Base-by-base conservation (phyloP, 2,797 vertebrate species). In the Danionella dracula region DNA sequence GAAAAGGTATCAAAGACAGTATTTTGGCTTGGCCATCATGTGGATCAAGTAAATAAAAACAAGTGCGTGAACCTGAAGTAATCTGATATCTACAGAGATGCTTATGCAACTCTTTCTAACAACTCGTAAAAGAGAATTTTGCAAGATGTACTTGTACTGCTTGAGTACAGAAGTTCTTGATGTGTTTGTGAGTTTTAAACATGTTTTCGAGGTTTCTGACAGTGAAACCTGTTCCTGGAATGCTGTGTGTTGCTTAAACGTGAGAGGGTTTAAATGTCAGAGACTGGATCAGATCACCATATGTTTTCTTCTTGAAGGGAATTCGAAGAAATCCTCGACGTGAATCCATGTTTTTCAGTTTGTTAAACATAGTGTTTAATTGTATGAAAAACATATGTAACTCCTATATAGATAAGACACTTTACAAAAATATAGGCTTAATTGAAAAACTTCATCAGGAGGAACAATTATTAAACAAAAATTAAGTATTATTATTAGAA, bases 31-130 rank as follows among this genome's bases (percentile, higher is more conserved):
- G 41, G 29, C 27, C 42, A 29, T n/a, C 16, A 13, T 19, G 32
- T 23, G 9, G 32, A 16, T 16, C 64, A 51, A 71, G 54, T 71
- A 71, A 68, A 73, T 44, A 73, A 65, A 74, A 73, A 71, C 64
- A 71, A 68, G 45, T 53, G 16, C 61, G 32, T 48, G 50, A 66
- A 31, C 23, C 44, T 31, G 38, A 27, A 65, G 48, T 13, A 60
- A 67, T 20, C 44, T 37, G 49, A 76, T 19, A 60, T 58, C 34
- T 11, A 13, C 29, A 55, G 9, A 17, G 42, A 27, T 17, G 45
- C 40, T 61, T 55, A 65, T 65, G 63, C 57, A 73, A 71, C 44
- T 58, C 29, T 29, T 58, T 6, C 17, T 16, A 15, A 72, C 7
- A 32, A 45, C n/a, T 46, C 15, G 35, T 42, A 10, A 19, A 19